phyloP scores from a whole-genome alignment of 2,888 invertebrate genomes.

The Rhimphoctona megacephalus region DNA sequence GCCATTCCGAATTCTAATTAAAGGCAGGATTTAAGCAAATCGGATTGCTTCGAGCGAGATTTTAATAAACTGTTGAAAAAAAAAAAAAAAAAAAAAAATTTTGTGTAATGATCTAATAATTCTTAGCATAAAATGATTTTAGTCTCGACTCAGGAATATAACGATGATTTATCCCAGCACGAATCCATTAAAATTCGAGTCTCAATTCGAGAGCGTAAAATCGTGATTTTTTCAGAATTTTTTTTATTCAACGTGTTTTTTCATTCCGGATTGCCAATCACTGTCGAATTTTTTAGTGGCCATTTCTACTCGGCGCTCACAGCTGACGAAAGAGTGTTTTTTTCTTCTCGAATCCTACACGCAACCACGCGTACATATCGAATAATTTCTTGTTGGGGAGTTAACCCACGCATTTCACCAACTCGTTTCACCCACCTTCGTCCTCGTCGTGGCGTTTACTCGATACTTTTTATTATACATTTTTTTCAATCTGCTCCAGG shows the following conservation, averaged over 20 bases:
- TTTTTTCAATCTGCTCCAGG: slow-evolving; percentile 4
- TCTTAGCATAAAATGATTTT: not conserved
- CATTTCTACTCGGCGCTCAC: not conserved
- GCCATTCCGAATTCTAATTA: not conserved
- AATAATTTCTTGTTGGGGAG: slow-evolving; percentile 43
- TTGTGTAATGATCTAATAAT: not conserved
- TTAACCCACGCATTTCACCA: slow-evolving; percentile 79
- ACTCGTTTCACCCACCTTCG: slow-evolving; percentile 84
- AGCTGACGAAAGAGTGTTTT: slow-evolving; percentile 33
- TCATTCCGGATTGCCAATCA: slow-evolving; percentile 16
- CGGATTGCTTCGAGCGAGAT: not conserved
- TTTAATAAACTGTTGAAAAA: not conserved
- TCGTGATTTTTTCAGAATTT: slow-evolving; percentile 4
- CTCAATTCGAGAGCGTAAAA: not conserved
- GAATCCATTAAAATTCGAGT: not conserved
- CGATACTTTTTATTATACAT: slow-evolving; percentile 24
- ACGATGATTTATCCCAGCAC: not conserved
- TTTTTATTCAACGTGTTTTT: not conserved
- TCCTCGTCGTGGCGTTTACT: slow-evolving; percentile 77
- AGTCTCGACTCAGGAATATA: not conserved
- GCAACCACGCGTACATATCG: slow-evolving; percentile 43
- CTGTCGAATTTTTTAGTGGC: slow-evolving; percentile 11
- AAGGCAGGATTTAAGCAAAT: not conserved
- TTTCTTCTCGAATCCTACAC: slow-evolving; percentile 51
- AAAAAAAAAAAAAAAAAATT: not conserved